Percentiles rank a stretch among this genome's conserved stretches.
Conservation (phyloP, 2,113 vertebrate species). For the Jaculus jaculus region DNA sequence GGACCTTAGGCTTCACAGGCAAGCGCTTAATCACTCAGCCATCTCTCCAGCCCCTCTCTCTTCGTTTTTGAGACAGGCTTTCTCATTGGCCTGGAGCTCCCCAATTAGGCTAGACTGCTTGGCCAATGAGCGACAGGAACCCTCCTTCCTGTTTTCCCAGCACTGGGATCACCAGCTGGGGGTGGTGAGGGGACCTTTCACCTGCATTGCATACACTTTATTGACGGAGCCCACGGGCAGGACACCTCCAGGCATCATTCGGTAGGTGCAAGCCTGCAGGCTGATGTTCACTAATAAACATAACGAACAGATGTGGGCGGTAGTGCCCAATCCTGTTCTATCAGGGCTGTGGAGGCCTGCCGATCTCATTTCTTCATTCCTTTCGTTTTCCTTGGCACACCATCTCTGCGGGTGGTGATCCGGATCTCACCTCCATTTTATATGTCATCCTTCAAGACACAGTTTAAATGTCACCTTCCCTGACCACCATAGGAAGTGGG, state of each 20-base stretch:
- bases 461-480: background rate
- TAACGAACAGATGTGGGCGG: background rate
- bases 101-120: too few relatives aligned
- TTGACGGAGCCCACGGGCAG: background rate
- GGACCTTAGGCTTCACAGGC: too few relatives aligned
- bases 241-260: background rate
- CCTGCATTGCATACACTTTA: too few relatives aligned
- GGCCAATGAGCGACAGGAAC: too few relatives aligned
- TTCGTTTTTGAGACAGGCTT: too few relatives aligned
- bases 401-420: background rate
- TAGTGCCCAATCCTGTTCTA: rapidly evolving
- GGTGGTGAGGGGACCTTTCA: too few relatives aligned
- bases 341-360: too few relatives aligned
- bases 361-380: background rate
- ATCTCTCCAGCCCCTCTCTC: too few relatives aligned
- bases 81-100: too few relatives aligned
- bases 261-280: background rate
- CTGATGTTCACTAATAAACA: background rate
- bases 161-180: too few relatives aligned
- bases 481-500: rapidly evolving
- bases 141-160: too few relatives aligned
- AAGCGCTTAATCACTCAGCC: too few relatives aligned
- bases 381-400: background rate
- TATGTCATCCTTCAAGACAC: background rate
- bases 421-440: background rate